A percentile compares a stretch with the other conserved stretches of the same genome.
Conservation (phyloP, 2,113 vertebrate genomes). For the Amphilophus citrinellus region DNA sequence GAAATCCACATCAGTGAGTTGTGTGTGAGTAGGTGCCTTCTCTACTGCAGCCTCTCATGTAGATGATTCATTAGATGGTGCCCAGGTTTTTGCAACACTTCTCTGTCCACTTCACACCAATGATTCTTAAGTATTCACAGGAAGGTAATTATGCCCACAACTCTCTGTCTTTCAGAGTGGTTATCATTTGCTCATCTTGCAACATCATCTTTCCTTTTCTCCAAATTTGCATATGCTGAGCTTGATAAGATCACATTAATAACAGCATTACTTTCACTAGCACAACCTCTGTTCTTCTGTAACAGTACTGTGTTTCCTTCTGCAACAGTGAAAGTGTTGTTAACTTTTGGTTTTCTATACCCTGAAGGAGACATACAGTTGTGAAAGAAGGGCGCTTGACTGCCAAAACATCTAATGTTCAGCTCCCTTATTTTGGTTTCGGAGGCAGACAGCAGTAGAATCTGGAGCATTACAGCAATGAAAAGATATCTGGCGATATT, state of each 20-base stretch:
- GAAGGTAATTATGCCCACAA: constrained; percentile 31
- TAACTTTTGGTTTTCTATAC: constrained; percentile 32
- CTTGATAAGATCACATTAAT: constrained; percentile 6
- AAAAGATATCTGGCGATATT: constrained; percentile 44
- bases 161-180: neutral
- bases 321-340: constrained; percentile 17
- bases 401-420: constrained; percentile 31
- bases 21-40: neutral
- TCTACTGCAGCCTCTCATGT: constrained; percentile 33
- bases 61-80: constrained; percentile 50
- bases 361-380: constrained; percentile 25
- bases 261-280: neutral
- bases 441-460: constrained; percentile 25
- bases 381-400: constrained; percentile 17
- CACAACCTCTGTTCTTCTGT: constrained; percentile 10
- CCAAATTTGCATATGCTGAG: neutral
- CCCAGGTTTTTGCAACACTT: constrained; percentile 39
- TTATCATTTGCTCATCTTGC: constrained; percentile 10
- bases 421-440: constrained; percentile 8
- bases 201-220: constrained; percentile 2
- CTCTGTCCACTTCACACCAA: constrained; percentile 58
- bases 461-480: constrained; percentile 22
- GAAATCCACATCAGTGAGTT: neutral
- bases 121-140: constrained; percentile 51
- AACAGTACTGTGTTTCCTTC: neutral